Conservation (phyloP, 1,140 invertebrate species). For the Pogonomyrmex barbatus region DNA sequence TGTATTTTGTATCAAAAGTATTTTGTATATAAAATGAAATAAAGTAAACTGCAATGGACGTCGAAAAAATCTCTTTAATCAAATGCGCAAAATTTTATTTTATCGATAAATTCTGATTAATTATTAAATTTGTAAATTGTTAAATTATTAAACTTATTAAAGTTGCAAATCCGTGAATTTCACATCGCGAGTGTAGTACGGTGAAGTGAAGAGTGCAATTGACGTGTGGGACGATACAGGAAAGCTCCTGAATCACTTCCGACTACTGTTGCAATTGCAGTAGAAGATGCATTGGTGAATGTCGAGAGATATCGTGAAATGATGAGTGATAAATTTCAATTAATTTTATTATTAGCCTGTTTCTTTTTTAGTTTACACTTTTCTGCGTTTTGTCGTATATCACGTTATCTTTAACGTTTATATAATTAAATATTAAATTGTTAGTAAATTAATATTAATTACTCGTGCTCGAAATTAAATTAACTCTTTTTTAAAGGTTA, state of each 20-base stretch:
- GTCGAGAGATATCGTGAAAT: conserved; percentile 22
- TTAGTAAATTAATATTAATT: conserved; percentile 13
- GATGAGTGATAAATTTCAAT: conserved; percentile 33
- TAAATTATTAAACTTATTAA: background rate
- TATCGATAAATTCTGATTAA: background rate
- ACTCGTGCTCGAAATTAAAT: background rate
- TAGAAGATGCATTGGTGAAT: conserved; percentile 12
- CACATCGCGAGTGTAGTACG: background rate
- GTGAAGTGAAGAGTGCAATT: conserved; percentile 20
- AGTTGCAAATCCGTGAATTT: background rate
- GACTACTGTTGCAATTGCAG: conserved; percentile 25
- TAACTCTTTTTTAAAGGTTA: background rate
- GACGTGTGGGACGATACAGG: conserved; percentile 20
- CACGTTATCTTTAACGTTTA: background rate
- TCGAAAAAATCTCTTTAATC: background rate
- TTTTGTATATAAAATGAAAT: background rate
- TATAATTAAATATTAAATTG: background rate
- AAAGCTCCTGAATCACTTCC: conserved; percentile 21
- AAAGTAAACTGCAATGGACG: background rate
- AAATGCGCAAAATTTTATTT: background rate
- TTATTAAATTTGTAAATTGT: background rate
- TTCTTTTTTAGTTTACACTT: background rate
- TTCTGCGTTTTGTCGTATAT: no score
- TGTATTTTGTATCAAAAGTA: background rate
- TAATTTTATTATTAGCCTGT: background rate